phyloP scores from a whole-genome alignment of 1,140 invertebrate species.

The Drosophila prosaltans region DNA sequence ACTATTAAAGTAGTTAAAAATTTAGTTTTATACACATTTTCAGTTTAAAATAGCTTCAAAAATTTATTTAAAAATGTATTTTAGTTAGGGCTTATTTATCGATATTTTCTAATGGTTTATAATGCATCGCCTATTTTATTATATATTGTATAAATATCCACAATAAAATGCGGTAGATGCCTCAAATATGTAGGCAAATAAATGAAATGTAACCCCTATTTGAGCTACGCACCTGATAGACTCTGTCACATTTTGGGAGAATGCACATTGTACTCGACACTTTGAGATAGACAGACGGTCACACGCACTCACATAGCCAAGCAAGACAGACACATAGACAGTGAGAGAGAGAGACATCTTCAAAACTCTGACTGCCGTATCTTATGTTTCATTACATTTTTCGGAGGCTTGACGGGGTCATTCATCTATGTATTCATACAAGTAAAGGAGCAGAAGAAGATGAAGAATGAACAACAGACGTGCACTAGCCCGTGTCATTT shows the following conservation, averaged over 20 bases:
- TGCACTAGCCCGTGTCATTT: constrained; percentile 67
- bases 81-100: too few species aligned
- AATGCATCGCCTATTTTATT: too few species aligned
- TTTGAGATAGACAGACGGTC: constrained; percentile 22
- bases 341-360: constrained; percentile 47
- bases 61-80: too few species aligned
- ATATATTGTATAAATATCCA: too few species aligned
- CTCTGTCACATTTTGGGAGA: neutral
- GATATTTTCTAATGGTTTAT: too few species aligned
- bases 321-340: constrained; percentile 30
- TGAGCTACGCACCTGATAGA: constrained; percentile 6
- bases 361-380: constrained; percentile 49
- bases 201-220: neutral
- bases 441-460: constrained; percentile 29
- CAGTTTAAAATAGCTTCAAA: too few species aligned
- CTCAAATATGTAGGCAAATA: neutral
- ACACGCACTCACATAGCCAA: constrained; percentile 8
- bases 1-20: too few species aligned
- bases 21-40: too few species aligned
- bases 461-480: constrained; percentile 17
- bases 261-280: constrained; percentile 19
- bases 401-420: constrained; percentile 33
- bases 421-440: constrained; percentile 55
- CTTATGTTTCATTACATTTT: constrained; percentile 74
- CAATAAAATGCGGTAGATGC: too few species aligned